phyloP scores from a whole-genome alignment of 2,113 vertebrate genomes.

The Scytalopus superciliaris region DNA sequence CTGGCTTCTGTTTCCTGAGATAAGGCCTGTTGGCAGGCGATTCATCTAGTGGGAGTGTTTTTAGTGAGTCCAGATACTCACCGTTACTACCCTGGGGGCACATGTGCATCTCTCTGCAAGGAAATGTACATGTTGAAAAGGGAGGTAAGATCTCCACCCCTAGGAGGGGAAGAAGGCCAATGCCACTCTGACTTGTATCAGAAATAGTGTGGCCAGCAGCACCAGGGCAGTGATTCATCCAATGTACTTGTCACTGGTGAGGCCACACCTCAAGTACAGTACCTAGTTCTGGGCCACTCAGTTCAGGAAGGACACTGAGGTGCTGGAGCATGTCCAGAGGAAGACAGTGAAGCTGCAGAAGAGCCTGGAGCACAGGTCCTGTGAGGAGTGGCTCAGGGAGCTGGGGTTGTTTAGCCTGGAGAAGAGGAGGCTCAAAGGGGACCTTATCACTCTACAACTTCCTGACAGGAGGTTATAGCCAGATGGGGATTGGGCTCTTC shows the following conservation, averaged over 20 bases:
- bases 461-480: not conserved
- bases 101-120: accelerated
- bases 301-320: not conserved
- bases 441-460: not conserved
- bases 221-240: accelerated
- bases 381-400: not conserved
- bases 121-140: not conserved
- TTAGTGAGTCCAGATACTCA: not conserved
- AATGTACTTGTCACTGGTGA: not conserved
- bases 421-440: not conserved
- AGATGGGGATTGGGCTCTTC: accelerated
- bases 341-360: not conserved
- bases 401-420: not conserved
- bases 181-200: not conserved
- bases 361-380: not conserved
- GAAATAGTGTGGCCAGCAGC: not conserved
- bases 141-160: too few relatives aligned
- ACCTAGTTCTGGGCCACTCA: not conserved
- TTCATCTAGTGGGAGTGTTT: not conserved
- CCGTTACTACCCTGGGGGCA: not conserved
- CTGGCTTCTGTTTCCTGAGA: not conserved
- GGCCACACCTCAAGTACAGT: accelerated
- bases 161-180: not conserved
- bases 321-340: not conserved
- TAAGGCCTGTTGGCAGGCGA: accelerated